phyloP scores from a whole-genome alignment of 2,113 vertebrate genomes.

The Ibidorhyncha struthersii region DNA sequence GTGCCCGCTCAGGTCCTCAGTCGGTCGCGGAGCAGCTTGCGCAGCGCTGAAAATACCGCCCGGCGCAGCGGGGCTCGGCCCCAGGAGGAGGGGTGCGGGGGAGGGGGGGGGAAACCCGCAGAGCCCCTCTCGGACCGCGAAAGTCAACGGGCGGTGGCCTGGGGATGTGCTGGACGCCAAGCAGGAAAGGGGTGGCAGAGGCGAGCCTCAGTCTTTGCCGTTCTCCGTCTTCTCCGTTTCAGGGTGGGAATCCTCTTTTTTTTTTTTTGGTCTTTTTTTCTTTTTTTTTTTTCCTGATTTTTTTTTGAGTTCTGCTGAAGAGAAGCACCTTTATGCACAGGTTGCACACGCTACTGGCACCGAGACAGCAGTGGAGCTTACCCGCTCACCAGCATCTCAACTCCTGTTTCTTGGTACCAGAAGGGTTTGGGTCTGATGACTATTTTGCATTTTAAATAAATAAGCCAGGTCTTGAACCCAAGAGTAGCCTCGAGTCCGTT shows the following conservation, averaged over 20 bases:
- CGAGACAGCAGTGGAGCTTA: background rate
- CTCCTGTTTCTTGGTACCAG: background rate
- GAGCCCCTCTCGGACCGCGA: background rate
- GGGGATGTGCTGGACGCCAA: background rate
- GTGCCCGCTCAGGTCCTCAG: background rate
- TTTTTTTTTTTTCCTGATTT: background rate
- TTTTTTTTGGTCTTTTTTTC: background rate
- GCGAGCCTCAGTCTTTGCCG: fast-evolving
- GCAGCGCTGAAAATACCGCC: background rate
- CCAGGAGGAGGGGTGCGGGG: background rate
- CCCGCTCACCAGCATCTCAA: background rate
- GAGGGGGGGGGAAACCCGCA: background rate
- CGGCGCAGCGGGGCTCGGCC: background rate
- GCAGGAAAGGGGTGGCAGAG: background rate
- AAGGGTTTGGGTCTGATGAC: background rate
- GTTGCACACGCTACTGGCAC: background rate
- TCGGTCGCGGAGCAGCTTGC: background rate
- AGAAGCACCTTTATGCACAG: background rate
- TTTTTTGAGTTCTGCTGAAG: background rate
- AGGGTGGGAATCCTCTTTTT: background rate
- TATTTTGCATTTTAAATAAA: background rate
- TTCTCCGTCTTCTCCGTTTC: background rate
- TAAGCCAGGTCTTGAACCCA: background rate
- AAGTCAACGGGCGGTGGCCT: background rate
- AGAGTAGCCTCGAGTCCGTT: background rate